Evolutionary conservation across 2,113 vertebrate species (phyloP).

Genomic region (Corynorhinus townsendii): DNA sequence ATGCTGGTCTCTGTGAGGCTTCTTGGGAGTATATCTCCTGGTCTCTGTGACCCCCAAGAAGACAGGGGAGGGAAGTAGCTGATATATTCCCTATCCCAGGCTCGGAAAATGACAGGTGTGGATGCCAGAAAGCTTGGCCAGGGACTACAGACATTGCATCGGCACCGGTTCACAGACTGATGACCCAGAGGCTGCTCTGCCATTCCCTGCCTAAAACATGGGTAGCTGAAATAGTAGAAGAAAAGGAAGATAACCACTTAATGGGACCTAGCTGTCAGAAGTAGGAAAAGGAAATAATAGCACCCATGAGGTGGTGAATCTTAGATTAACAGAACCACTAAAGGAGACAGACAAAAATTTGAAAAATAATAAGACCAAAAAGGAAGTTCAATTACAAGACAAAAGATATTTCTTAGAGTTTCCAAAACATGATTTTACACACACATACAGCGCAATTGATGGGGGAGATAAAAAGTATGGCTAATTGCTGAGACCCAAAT

Average conservation of each 20-base stretch:
- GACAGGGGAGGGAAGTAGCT: not conserved
- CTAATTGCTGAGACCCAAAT: not conserved
- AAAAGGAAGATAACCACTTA: not conserved
- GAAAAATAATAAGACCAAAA: constrained; percentile 2
- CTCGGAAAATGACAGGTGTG: not conserved
- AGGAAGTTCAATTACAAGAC: constrained; percentile 1
- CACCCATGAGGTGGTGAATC: not conserved
- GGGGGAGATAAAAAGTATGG: not conserved
- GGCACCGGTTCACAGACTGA: not conserved
- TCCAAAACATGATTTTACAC: constrained; percentile 32
- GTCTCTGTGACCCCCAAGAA: not conserved
- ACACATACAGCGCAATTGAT: not conserved
- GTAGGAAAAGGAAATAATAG: not conserved
- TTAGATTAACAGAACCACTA: not conserved
- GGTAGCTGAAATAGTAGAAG: not conserved
- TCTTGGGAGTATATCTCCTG: not conserved
- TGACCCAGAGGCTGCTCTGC: not conserved
- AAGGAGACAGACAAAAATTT: not conserved
- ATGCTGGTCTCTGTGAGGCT: not conserved
- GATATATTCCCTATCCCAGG: not conserved
- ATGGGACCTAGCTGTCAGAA: not conserved
- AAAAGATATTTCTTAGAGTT: constrained; percentile 30
- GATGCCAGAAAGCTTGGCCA: not conserved
- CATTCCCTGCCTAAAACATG: not conserved
- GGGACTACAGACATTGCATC: not conserved